phyloP scores from a whole-genome alignment of 2,113 vertebrate species.

The Vulpes vulpes region DNA sequence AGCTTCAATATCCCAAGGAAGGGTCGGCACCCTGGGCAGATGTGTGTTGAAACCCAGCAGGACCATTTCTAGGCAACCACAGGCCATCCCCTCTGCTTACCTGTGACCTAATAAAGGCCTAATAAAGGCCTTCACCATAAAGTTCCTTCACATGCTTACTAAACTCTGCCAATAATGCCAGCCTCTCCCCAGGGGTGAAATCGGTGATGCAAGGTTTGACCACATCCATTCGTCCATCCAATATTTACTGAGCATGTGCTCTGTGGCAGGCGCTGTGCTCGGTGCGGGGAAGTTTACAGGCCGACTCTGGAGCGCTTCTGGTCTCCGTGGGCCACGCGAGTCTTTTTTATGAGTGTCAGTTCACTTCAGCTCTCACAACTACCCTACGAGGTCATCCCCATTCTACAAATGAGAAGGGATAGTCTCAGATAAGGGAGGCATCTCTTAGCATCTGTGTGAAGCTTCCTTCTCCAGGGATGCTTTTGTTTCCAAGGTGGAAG shows the following conservation, averaged over 20 bases:
- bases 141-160: background rate
- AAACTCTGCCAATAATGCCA: background rate
- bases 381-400: background rate
- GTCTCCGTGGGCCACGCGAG: rapidly evolving
- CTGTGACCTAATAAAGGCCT: background rate
- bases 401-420: background rate
- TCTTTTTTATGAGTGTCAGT: background rate
- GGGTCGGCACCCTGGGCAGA: background rate
- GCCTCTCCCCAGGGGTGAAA: background rate
- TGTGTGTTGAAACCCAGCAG: background rate
- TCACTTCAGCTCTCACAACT: background rate
- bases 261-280: background rate
- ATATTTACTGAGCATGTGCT: background rate
- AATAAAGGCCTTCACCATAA: background rate
- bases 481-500: background rate
- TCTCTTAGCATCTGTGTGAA: background rate
- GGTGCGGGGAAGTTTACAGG: background rate
- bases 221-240: background rate
- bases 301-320: background rate
- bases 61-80: background rate
- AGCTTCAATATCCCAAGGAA: background rate
- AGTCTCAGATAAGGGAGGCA: background rate
- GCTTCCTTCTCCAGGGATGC: background rate
- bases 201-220: background rate
- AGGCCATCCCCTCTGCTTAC: background rate